These are phyloP conservation scores for Ostrea denselamellosa DNA, from an alignment of 1,140 invertebrate genomes.

Conservation along the genomic window DNA sequence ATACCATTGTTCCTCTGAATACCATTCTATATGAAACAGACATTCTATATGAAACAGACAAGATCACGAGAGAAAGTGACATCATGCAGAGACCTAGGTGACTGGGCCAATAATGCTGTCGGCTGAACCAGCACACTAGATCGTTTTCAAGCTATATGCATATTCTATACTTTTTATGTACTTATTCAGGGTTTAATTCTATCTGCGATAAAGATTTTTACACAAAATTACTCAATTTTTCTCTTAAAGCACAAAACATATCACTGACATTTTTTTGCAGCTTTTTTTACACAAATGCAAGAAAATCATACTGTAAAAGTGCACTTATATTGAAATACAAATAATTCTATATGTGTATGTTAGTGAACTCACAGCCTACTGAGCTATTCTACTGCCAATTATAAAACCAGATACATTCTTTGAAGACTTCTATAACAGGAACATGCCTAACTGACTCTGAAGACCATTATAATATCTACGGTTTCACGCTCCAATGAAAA, in stretches of 20 bases:
- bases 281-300: not conserved
- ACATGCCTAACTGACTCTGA: not conserved
- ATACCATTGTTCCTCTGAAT: no score
- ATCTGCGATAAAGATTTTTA: not conserved
- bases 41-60: no score
- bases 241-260: not conserved
- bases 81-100: no score
- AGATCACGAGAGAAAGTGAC: no score
- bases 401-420: not conserved
- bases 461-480: slow-evolving; percentile 3
- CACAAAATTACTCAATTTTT: not conserved
- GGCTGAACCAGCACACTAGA: no score
- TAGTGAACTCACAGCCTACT: not conserved
- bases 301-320: not conserved
- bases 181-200: no score
- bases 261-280: not conserved
- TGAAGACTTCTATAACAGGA: not conserved
- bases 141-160: no score
- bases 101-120: no score
- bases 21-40: no score
- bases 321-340: not conserved
- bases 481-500: not conserved
- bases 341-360: not conserved
- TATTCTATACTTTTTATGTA: no score
- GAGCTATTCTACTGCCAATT: slow-evolving; percentile 3